Conservation (phyloP, 2,113 vertebrate species). For the Ellobius talpinus region DNA sequence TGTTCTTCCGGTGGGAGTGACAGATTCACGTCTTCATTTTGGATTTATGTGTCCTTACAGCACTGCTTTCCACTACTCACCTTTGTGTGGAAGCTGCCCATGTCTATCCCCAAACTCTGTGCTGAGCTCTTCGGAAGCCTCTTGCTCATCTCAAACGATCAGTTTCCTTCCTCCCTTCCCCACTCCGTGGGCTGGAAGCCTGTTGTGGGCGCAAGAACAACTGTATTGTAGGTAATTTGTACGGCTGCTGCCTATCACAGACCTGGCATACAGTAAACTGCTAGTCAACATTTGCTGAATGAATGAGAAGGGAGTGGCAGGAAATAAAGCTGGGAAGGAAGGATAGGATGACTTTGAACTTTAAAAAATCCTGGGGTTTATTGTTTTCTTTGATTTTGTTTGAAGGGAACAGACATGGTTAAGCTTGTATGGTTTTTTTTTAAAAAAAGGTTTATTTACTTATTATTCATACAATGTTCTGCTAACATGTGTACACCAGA, state of each 20-base stretch:
- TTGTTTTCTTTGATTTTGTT: neutral
- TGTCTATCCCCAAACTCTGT: neutral
- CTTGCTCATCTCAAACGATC: neutral
- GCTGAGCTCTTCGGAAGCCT: neutral
- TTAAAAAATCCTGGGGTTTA: neutral
- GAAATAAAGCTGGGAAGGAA: neutral
- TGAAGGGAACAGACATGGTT: neutral
- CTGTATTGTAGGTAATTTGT: neutral
- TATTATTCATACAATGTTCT: too few species aligned
- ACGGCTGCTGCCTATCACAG: neutral
- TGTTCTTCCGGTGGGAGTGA: neutral
- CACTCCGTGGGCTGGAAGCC: neutral
- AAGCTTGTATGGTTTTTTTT: neutral
- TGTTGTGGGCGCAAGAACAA: neutral
- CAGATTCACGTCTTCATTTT: neutral
- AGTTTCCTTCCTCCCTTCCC: neutral
- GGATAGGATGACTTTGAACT: neutral
- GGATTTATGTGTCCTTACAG: neutral
- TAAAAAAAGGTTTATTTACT: too few species aligned
- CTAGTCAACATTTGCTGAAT: neutral
- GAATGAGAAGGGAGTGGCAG: neutral
- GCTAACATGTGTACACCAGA: too few species aligned
- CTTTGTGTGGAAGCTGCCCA: neutral
- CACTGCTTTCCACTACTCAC: neutral
- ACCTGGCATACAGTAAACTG: neutral